phyloP scores from a whole-genome alignment of 2,113 vertebrate species.

The Heterotis niloticus region DNA sequence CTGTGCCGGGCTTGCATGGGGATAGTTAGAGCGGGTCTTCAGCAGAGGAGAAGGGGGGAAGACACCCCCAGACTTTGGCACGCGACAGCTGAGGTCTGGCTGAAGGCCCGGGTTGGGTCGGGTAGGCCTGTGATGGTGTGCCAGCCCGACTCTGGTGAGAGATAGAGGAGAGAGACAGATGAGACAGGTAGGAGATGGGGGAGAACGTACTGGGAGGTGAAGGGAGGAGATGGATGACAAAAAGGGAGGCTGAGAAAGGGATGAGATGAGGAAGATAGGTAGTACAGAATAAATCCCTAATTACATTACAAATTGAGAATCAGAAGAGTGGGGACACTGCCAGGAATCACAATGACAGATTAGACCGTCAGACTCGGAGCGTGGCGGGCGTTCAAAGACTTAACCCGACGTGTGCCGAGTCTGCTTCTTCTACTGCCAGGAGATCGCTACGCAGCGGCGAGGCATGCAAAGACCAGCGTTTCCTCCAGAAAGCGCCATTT shows the following conservation, averaged over 20 bases:
- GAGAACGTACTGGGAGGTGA: too few relatives aligned
- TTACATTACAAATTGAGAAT: neutral
- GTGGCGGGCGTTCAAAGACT: conserved; percentile 31
- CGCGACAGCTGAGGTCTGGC: conserved; percentile 8
- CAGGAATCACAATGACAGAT: neutral
- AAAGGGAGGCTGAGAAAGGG: neutral
- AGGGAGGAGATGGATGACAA: neutral
- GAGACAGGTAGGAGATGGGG: neutral
- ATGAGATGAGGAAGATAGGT: conserved; percentile 12
- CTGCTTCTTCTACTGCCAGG: conserved; percentile 52
- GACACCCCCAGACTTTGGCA: neutral
- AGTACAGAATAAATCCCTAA: neutral
- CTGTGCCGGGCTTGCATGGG: neutral
- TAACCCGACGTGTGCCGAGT: conserved; percentile 39
- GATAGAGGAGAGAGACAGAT: conserved; percentile 21
- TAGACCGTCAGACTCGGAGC: neutral
- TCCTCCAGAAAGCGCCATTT: neutral
- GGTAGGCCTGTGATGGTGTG: conserved; percentile 48
- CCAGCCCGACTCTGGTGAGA: conserved; percentile 42
- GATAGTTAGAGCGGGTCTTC: neutral
- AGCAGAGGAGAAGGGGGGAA: conserved; percentile 9
- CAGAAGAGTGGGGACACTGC: neutral
- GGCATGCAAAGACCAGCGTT: conserved; percentile 50
- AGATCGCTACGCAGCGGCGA: conserved; percentile 53
- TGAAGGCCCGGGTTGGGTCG: neutral